phyloP scores from a whole-genome alignment of 2,888 invertebrate genomes.

The Pammene fasciana region DNA sequence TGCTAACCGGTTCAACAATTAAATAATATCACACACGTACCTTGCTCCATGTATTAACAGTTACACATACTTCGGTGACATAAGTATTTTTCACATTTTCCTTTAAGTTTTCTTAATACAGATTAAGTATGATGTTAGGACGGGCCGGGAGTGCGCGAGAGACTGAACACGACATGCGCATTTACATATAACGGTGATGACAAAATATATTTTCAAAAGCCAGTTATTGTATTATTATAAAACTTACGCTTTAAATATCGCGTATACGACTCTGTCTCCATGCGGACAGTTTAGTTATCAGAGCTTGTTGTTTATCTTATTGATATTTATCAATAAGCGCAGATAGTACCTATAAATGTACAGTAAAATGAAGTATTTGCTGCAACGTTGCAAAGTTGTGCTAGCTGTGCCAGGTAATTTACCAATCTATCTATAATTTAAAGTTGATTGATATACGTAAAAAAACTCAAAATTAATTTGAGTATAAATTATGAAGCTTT shows the following conservation, averaged over 20 bases:
- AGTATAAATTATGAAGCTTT: too few relatives aligned
- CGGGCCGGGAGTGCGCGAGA: constrained; percentile 47
- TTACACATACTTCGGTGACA: not conserved
- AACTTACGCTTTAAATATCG: constrained; percentile 5
- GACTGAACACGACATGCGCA: constrained; percentile 49
- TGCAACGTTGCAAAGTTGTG: constrained; percentile 9
- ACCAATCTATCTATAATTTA: not conserved
- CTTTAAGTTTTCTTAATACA: constrained; percentile 17
- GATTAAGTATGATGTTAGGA: constrained; percentile 44
- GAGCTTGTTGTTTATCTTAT: not conserved
- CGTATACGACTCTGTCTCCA: not conserved
- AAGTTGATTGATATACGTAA: not conserved
- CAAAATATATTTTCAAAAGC: constrained; percentile 66
- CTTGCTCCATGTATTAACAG: constrained; percentile 1
- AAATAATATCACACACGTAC: constrained; percentile 25
- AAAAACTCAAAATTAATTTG: not conserved
- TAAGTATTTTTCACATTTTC: constrained; percentile 22
- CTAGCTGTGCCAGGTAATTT: not conserved
- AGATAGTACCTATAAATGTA: not conserved
- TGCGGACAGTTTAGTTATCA: not conserved
- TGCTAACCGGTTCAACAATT: constrained; percentile 19
- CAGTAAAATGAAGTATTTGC: not conserved
- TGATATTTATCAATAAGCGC: not conserved
- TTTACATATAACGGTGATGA: constrained; percentile 67
- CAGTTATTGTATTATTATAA: constrained; percentile 43